Percentiles rank a stretch among this genome's conserved stretches.
These are phyloP conservation scores for Papilio elwesi DNA, from an alignment of 2,888 invertebrate species.

Conservation along the genomic window DNA sequence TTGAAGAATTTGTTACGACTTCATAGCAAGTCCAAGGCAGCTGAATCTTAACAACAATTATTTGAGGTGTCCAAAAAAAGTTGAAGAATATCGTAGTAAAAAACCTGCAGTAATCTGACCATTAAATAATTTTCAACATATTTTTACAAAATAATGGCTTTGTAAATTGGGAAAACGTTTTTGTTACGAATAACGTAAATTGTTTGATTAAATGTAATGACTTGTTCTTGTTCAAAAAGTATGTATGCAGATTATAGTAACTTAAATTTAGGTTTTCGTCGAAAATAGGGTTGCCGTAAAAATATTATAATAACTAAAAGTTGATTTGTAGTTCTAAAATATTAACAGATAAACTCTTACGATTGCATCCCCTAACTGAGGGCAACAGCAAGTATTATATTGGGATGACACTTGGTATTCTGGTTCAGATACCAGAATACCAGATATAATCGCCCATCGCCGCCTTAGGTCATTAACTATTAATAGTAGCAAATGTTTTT, in stretches of 20 bases:
- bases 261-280: not conserved
- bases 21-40: not conserved
- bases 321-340: not conserved
- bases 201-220: not conserved
- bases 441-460: no score
- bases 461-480: no score
- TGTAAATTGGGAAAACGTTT: constrained; percentile 6
- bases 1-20: not conserved
- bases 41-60: not conserved
- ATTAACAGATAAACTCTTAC: no score
- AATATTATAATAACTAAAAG: not conserved
- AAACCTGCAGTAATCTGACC: constrained; percentile 15
- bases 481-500: no score
- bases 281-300: not conserved
- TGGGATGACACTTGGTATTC: no score
- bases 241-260: not conserved
- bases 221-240: not conserved
- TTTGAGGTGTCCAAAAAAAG: constrained; percentile 6
- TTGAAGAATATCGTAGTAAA: not conserved
- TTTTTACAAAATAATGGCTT: constrained; percentile 11
- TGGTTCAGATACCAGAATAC: no score
- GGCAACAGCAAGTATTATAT: no score
- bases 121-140: constrained; percentile 6
- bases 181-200: constrained; percentile 5
- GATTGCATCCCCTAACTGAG: no score